Evolutionary conservation across 2,888 invertebrate species (phyloP), one percentile per base, ranked within the genome.

Genomic region (Cylloceria caligata): DNA sequence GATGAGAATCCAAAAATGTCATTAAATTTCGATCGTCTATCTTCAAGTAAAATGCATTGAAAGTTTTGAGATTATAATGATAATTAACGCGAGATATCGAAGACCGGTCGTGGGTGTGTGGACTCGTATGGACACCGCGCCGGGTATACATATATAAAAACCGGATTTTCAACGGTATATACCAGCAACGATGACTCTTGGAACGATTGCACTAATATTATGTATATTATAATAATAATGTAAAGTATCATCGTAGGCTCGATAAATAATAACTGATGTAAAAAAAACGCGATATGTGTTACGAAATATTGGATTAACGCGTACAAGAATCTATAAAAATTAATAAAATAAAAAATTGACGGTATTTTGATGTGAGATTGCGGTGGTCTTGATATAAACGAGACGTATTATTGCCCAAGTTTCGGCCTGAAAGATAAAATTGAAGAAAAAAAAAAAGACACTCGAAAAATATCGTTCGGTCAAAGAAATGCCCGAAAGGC

Each of bases 401-500:
- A n/a, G 30, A 30, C 30, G 30, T 30, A 5, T 30, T 30, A 4
- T 5, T 30, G 30, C 30, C 30, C 3, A 30, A 30, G 5, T 5
- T 30, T 30, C 30, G 30, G 30, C 30, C 5, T 30, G 30, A 5
- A 30, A 3, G 30, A 5, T n/a, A n/a, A n/a, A n/a, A n/a, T n/a
- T n/a, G n/a, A n/a, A n/a, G n/a, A n/a, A n/a, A 24, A 81, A 64
- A 65, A 80, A 81, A 45, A 42, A 69, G 5, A 73, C 64, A 74
- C 74, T 77, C 79, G 67, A 68, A 78, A 80, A 30, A 67, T 71
- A 75, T 86, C 85, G 62, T 84, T 84, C 57, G 86, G 87, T 89
- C 88, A 89, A 69, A 89, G 83, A 65, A 89, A 89, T 65, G 83
- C 84, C n/a, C 87, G 82, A 3, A 89, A 67, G 30, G 81, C 85